A percentile compares a stretch with the other conserved stretches of the same genome.
Evolutionary conservation across 2,113 vertebrate species (phyloP).

Genomic region (Xiphias gladius): DNA sequence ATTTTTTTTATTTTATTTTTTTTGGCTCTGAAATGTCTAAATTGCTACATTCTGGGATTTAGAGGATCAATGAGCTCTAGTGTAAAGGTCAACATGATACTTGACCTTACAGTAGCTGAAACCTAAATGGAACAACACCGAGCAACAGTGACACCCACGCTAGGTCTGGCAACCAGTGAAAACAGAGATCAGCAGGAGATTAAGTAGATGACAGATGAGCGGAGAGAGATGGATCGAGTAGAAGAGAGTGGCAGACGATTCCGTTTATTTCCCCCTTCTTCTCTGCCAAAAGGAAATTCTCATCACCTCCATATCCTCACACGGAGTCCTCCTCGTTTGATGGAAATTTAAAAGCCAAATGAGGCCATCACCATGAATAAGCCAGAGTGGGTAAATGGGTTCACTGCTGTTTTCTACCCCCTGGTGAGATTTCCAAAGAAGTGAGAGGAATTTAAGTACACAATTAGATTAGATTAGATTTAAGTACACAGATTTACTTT

Average conservation of each 20-base stretch:
- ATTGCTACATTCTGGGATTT: neutral
- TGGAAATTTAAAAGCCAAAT: constrained; percentile 61
- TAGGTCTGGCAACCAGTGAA: constrained; percentile 15
- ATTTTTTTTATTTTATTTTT: neutral
- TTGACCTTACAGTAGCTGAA: constrained; percentile 47
- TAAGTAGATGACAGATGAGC: constrained; percentile 44
- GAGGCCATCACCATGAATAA: constrained; percentile 53
- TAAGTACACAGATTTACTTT: constrained; percentile 64
- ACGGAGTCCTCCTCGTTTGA: constrained; percentile 18
- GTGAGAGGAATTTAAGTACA: constrained; percentile 32
- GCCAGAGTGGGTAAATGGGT: constrained; percentile 11
- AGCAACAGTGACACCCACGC: neutral
- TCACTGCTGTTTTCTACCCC: constrained; percentile 22
- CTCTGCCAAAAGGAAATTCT: constrained; percentile 55
- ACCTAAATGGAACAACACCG: constrained; percentile 9
- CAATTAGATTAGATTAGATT: too few relatives aligned
- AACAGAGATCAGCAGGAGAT: constrained; percentile 32
- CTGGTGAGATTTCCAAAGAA: constrained; percentile 36
- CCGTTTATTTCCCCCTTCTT: constrained; percentile 30
- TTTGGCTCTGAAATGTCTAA: neutral
- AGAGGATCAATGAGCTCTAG: neutral
- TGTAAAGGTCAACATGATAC: constrained; percentile 14
- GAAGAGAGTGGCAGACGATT: constrained; percentile 42
- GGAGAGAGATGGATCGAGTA: constrained; percentile 38
- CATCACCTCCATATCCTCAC: constrained; percentile 48